Base-by-base conservation (phyloP, 2,888 invertebrate genomes). In the Eudemis profundana region DNA sequence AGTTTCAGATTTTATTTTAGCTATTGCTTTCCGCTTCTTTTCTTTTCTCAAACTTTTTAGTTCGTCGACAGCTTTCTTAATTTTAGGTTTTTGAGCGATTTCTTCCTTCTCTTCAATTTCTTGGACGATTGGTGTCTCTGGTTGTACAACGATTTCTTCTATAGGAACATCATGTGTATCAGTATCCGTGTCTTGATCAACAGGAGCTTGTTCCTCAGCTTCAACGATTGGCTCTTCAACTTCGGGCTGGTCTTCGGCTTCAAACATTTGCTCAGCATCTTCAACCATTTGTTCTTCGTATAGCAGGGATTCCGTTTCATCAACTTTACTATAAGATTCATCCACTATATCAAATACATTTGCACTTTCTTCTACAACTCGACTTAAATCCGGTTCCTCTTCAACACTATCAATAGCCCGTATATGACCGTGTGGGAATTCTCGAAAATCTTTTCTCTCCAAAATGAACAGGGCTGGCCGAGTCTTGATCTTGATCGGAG, bases 401-500 rank as follows among this genome's bases (percentile, higher is more conserved):
- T 8, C 12, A n/a, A 8, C 19, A 8, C 36, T 64, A n/a, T 78
- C 72, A 54, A 71, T 66, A 12, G 65, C 50, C 54, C 66, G 68
- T 51, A 73, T 70, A 42, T 78, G 77, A 38, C 81, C 81, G 21
- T 87, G 77, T 66, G 92, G 92, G 72, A 93, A 90, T 67, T 90
- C 85, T 50, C 93, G 90, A 75, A 94, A 93, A 56, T 93, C 86
- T 78, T 93, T 94, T 74, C 95, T 93, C 83, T 95, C 95, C 74
- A 98, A 90, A 74, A 97, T 95, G 70, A 96, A 96, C 68, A 98
- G 93, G 53, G 95, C 95, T 1, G 97, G 97, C 81, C 96, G 97
- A 0, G 96, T 96, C 88, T 95, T 96, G 33, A 97, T 95, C 88
- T 93, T 95, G 8, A 97, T 92, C 0, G 97, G 97, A 4, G 97